phyloP scores from a whole-genome alignment of 2,888 invertebrate genomes.

The Zaprionus lineosus region DNA sequence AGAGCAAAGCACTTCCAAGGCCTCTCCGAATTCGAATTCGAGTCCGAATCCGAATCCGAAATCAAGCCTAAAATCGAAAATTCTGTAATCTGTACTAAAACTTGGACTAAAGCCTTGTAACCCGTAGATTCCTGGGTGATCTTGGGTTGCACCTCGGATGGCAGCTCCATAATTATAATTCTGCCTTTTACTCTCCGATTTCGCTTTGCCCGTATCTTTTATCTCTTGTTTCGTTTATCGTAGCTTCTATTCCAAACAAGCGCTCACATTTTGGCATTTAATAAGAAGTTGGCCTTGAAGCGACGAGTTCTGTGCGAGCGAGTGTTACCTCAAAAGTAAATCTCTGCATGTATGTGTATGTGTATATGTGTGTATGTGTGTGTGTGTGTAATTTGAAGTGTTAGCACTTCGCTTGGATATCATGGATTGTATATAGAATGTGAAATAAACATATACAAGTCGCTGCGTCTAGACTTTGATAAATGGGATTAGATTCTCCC shows the following conservation, averaged over 20 bases:
- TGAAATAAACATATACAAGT: slow-evolving; percentile 15
- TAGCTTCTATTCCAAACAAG: slow-evolving; percentile 46
- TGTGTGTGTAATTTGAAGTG: slow-evolving; percentile 20
- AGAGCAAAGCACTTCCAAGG: neutral
- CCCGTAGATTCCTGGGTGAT: too few relatives aligned
- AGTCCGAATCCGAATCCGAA: too few relatives aligned
- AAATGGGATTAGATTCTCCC: slow-evolving; percentile 50
- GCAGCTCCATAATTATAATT: slow-evolving; percentile 43
- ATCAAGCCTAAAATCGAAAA: too few relatives aligned
- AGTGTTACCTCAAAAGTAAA: too few relatives aligned
- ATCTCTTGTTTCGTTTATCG: slow-evolving; percentile 21
- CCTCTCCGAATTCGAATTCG: neutral
- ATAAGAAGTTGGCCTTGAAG: slow-evolving; percentile 76
- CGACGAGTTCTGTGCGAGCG: slow-evolving; percentile 46
- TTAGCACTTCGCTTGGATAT: neutral
- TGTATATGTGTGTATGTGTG: slow-evolving; percentile 6
- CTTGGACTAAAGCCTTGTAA: too few relatives aligned
- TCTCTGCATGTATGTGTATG: slow-evolving; percentile 14
- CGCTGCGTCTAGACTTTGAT: slow-evolving; percentile 62
- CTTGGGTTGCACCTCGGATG: too few relatives aligned
- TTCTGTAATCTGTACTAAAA: too few relatives aligned
- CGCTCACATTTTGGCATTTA: slow-evolving; percentile 74
- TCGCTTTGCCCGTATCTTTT: slow-evolving; percentile 15
- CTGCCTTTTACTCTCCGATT: slow-evolving; percentile 24
- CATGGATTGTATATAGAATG: neutral